Conservation (phyloP, 2,113 vertebrate species). For the Paramormyrops kingsleyae region DNA sequence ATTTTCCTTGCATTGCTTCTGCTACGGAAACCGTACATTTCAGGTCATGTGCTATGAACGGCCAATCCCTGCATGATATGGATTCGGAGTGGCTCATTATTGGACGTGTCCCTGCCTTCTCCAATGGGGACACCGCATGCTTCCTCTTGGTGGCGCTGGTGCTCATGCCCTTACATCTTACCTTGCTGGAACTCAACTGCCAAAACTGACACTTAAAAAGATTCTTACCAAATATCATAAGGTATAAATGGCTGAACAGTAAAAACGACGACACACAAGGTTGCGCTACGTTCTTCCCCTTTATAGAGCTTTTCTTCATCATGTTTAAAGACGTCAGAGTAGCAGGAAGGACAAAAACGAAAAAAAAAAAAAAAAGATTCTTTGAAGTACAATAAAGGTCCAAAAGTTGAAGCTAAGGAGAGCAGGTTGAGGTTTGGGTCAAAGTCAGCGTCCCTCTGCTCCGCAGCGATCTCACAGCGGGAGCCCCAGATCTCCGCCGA, state of each 20-base stretch:
- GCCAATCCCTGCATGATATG: background rate
- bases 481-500: slow-evolving; percentile 40
- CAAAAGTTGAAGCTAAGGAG: background rate
- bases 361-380: background rate
- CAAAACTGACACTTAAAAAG: background rate
- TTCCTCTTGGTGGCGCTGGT: background rate
- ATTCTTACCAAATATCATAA: background rate
- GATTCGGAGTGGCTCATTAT: background rate
- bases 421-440: background rate
- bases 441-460: background rate
- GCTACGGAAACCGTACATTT: background rate
- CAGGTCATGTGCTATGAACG: background rate
- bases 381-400: background rate
- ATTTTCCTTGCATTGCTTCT: background rate
- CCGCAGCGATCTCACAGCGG: slow-evolving; percentile 14
- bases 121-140: background rate
- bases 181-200: background rate
- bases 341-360: background rate
- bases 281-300: background rate
- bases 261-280: background rate
- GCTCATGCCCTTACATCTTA: background rate
- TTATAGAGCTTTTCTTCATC: background rate
- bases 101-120: background rate
- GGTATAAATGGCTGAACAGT: background rate
- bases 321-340: background rate